Conservation (phyloP, 2,888 invertebrate genomes). For the Ennomos erosarius region DNA sequence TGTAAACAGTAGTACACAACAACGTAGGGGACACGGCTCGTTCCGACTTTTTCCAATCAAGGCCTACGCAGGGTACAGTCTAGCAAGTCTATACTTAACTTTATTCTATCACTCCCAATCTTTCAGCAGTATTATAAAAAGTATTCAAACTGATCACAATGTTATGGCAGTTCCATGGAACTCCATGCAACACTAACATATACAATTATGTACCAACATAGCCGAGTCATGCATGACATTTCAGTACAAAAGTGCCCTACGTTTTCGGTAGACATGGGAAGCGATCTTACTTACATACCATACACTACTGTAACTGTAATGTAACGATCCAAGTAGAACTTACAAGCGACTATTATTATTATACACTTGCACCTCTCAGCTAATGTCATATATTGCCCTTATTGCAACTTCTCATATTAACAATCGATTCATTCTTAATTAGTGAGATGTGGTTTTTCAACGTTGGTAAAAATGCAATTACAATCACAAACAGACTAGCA, state of each 20-base stretch:
- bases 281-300: conserved; percentile 53
- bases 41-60: conserved; percentile 76
- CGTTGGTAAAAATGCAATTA: conserved; percentile 81
- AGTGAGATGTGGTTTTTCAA: conserved; percentile 78
- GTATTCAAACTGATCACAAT: conserved; percentile 85
- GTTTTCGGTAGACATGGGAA: conserved; percentile 55
- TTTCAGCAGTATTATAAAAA: conserved; percentile 79
- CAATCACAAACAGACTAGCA: conserved; percentile 84
- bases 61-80: conserved; percentile 73
- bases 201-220: conserved; percentile 62
- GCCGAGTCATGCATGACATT: conserved; percentile 75
- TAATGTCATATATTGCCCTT: conserved; percentile 77
- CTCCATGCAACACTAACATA: conserved; percentile 74
- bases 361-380: conserved; percentile 64
- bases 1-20: conserved; percentile 61
- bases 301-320: conserved; percentile 17
- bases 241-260: conserved; percentile 62
- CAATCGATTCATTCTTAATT: conserved; percentile 78
- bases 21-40: conserved; percentile 55
- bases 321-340: conserved; percentile 36
- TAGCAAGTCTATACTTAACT: conserved; percentile 83
- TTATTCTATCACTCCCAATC: conserved; percentile 75
- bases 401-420: conserved; percentile 56
- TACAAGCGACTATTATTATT: conserved; percentile 25
- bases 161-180: conserved; percentile 83